These are phyloP conservation scores for Rousettus madagascariensis DNA, from an alignment of 2,797 vertebrate species.

Conservation along the genomic window DNA sequence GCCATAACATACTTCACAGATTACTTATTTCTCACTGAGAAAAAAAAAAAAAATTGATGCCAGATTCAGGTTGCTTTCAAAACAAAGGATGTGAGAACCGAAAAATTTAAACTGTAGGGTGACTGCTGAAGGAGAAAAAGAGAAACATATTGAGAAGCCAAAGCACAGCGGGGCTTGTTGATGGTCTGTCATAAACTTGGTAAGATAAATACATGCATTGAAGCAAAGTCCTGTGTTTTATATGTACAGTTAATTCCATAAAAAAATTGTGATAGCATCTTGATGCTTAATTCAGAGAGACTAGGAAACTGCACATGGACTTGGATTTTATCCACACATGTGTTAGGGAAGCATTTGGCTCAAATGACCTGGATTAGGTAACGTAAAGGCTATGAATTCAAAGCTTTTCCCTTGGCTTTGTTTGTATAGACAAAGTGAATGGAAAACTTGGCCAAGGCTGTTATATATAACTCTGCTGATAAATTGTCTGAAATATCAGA, in stretches of 20 bases:
- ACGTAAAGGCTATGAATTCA: constrained; percentile 17
- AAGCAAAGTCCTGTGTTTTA: constrained; percentile 24
- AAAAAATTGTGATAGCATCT: neutral
- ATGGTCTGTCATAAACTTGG: neutral
- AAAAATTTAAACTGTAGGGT: constrained; percentile 43
- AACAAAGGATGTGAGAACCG: constrained; percentile 58
- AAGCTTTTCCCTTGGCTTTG: constrained; percentile 43
- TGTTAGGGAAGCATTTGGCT: constrained; percentile 37
- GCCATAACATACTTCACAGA: constrained; percentile 35
- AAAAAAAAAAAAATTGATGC: constrained; percentile 26
- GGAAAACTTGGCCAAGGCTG: neutral
- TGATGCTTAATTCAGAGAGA: neutral
- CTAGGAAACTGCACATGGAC: neutral
- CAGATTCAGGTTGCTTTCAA: constrained; percentile 69
- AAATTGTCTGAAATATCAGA: constrained; percentile 25
- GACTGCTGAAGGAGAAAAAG: constrained; percentile 33
- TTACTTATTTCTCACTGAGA: constrained; percentile 38
- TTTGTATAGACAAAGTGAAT: constrained; percentile 15
- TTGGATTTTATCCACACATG: neutral
- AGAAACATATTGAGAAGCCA: constrained; percentile 54
- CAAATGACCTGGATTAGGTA: neutral
- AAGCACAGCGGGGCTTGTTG: constrained; percentile 8
- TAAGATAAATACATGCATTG: constrained; percentile 43
- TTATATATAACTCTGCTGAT: neutral
- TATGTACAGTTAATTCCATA: constrained; percentile 17